A percentile compares a stretch with the other conserved stretches of the same genome.
Conservation (phyloP, 2,888 invertebrate genomes). For the Acronicta aceris region DNA sequence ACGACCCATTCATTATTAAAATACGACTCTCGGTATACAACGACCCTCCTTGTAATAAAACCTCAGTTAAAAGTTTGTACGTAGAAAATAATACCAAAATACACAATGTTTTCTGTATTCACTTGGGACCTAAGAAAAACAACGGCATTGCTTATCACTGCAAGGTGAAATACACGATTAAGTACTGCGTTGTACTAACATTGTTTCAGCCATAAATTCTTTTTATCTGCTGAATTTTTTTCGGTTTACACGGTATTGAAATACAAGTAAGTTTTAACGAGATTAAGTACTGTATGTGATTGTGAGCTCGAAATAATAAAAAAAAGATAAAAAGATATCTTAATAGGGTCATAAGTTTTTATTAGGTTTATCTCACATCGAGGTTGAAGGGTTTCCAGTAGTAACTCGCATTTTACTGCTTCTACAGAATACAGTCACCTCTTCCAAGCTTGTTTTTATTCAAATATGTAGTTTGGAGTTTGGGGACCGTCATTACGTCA, state of each 20-base stretch:
- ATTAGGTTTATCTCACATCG: conserved; percentile 42
- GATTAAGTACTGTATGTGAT: conserved; percentile 42
- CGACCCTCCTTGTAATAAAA: conserved; percentile 58
- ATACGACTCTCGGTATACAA: conserved; percentile 57
- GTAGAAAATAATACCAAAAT: conserved; percentile 59
- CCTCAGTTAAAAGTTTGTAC: conserved; percentile 58
- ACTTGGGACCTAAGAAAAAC: conserved; percentile 30
- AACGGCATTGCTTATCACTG: conserved; percentile 14
- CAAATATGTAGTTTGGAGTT: neutral
- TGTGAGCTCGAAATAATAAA: conserved; percentile 49
- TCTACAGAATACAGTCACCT: conserved; percentile 30
- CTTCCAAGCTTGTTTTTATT: neutral
- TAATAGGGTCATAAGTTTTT: conserved; percentile 47
- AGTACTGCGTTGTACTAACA: conserved; percentile 17
- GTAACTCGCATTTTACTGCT: conserved; percentile 22
- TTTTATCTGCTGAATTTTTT: conserved; percentile 17
- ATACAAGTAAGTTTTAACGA: conserved; percentile 32
- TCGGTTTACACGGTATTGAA: conserved; percentile 20
- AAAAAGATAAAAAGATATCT: conserved; percentile 51
- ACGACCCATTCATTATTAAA: conserved; percentile 71
- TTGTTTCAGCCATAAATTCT: conserved; percentile 9
- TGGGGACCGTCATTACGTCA: neutral
- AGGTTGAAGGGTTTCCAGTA: conserved; percentile 25
- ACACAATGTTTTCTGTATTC: conserved; percentile 43
- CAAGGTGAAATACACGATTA: conserved; percentile 19